Evolutionary conservation across 2,113 vertebrate species (phyloP), one percentile per base, ranked within the genome.

Genomic region (Circaetus cinerascens): DNA sequence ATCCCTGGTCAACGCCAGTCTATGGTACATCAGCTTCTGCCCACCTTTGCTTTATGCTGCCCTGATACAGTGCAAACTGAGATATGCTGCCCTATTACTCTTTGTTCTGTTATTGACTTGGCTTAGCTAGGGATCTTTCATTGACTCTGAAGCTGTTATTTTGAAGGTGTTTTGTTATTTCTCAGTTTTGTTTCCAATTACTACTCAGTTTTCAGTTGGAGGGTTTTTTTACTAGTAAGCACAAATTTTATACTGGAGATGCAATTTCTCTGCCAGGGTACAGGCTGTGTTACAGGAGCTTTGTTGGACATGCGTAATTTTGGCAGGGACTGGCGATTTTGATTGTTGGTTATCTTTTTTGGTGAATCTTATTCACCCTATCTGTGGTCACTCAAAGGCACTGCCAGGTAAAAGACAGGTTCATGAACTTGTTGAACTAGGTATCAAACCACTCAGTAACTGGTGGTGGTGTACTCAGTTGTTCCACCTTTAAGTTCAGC

Each of bases 291-390:
- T 75, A 27, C 3, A 26, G n/a, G 25, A 77, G 20, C 27, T 85
- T 45, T 45, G 34, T 62, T 15, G 1, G 34, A 27, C 0, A 0
- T 2, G 8, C 0, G 3, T 64, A 60, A 15, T 34, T 95, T 74
- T 45, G 25, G 23, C 34, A 27, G 30, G 12, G 5, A 43, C 9
- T 80, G 14, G 22, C 2, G 0, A 29, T 41, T 81, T 63, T 57
- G 11, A 50, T 53, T 46, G 8, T 4, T 56, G 18, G 10, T 48
- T 4, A 1, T 29, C 11, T 29, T 55, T 74, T 69, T 77, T 9
- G 9, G 11, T 30, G 2, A 11, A 12, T 48, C 77, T 79, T 46
- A 7, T 69, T 88, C 9, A 32, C 15, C 1, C 2, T 57, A 21
- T 15, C 5, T 73, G 12, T 41, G 9, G 20, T 87, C 22, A 25